Base-by-base conservation (phyloP, 2,797 vertebrate species). In the Lateolabrax maculatus region DNA sequence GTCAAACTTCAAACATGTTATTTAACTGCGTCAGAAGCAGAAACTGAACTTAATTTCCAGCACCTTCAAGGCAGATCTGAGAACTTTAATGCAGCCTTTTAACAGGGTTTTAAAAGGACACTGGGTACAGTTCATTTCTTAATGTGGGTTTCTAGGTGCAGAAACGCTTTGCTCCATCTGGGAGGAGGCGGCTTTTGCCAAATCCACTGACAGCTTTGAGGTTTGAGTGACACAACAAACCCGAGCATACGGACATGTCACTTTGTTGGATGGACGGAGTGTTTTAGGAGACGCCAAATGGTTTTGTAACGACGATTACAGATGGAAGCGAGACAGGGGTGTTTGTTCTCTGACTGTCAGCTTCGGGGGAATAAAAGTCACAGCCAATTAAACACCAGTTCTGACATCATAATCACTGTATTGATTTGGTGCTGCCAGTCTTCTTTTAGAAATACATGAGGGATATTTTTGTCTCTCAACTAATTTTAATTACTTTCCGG, bases 401-500 rank as follows among this genome's bases (percentile, higher is more conserved):
- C 53, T 74, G 75, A 79, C 36, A 8, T 62, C 52, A 18, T 61
- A 43, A 80, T 85, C 27, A 9, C 18, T 18, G 64, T 18, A 66
- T 64, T 36, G 81, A 86, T 79, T 57, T 5, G 52, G 23, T 1
- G n/a, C 58, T 58, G 64, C 12, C 18, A 25, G 19, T 70, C 41
- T 18, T 46, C 39, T 23, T 56, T 58, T n/a, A 51, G 44, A 74
- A 70, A 53, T 5, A 46, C 37, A 48, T 16, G 36, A 21, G 21
- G 51, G 76, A 58, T 3, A 2, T 55, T 77, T 71, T 75, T 29
- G 37, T 63, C 58, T 69, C 44, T 70, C n/a, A n/a, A 34, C 78
- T 63, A 46, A 10, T 73, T 78, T 78, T 61, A 77, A 87, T 87
- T 65, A 65, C 65, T 44, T 68, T 75, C 29, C 48, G 62, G 66